Conservation (phyloP, 2,888 invertebrate species). For the Conus canariensis region DNA sequence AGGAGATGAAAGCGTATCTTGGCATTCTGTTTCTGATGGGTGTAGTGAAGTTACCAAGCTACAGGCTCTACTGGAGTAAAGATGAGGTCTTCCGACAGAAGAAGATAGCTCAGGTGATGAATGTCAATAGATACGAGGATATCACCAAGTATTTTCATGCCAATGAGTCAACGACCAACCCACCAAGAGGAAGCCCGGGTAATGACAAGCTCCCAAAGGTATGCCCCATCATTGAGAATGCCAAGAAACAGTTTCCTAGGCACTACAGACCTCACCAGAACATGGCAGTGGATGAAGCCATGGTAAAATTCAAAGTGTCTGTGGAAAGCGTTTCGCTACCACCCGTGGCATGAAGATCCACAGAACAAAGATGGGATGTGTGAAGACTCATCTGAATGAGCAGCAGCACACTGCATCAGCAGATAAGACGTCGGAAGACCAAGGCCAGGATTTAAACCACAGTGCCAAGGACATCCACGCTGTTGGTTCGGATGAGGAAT, state of each 20-base stretch:
- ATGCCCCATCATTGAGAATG: neutral
- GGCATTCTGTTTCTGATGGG: too few relatives aligned
- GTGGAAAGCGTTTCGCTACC: too few relatives aligned
- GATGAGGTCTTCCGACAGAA: neutral
- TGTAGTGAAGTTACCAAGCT: too few relatives aligned
- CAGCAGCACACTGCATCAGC: too few relatives aligned
- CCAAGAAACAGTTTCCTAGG: neutral
- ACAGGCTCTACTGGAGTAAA: constrained; percentile 31
- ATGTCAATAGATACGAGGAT: constrained; percentile 16
- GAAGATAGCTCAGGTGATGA: neutral
- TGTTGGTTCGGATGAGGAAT: too few relatives aligned
- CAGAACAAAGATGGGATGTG: too few relatives aligned
- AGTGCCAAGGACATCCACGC: too few relatives aligned
- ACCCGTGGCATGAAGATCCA: too few relatives aligned
- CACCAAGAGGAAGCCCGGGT: neutral
- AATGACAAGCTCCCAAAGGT: constrained; percentile 17
- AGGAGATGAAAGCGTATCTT: too few relatives aligned
- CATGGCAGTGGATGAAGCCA: constrained; percentile 28
- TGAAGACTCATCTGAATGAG: too few relatives aligned
- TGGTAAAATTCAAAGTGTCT: constrained; percentile 37
- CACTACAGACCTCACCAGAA: neutral
- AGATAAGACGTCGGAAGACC: too few relatives aligned
- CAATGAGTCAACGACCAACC: neutral
- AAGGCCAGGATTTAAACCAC: too few relatives aligned
- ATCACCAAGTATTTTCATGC: neutral